Evolutionary conservation across 1,140 invertebrate species (phyloP).

Genomic region (Ceratina japonica): DNA sequence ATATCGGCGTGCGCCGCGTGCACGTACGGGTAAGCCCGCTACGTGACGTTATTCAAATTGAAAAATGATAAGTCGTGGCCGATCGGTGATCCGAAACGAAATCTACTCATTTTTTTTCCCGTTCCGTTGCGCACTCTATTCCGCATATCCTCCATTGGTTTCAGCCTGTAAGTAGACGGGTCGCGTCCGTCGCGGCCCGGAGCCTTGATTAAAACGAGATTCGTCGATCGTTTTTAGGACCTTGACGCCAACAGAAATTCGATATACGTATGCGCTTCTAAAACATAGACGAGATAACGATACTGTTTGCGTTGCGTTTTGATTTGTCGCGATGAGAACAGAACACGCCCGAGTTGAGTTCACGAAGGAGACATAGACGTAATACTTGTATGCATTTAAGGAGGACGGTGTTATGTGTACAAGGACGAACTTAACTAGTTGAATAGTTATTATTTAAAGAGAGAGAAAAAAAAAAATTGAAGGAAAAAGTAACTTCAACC

Average conservation of each 20-base stretch:
- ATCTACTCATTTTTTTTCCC: slow-evolving; percentile 2
- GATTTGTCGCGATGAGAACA: slow-evolving; percentile 3
- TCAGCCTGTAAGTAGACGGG: background rate
- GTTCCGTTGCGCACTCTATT: slow-evolving; percentile 1
- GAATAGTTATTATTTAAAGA: slow-evolving; percentile 27
- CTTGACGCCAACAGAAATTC: background rate
- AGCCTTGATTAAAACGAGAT: background rate
- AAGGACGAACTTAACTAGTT: slow-evolving; percentile 41
- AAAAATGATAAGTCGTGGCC: slow-evolving; percentile 36
- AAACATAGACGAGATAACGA: background rate
- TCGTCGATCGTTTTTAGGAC: no score
- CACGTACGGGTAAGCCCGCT: slow-evolving; percentile 39
- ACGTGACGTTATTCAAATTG: slow-evolving; percentile 21
- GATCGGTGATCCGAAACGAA: slow-evolving; percentile 1
- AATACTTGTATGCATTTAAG: background rate
- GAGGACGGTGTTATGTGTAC: slow-evolving; percentile 35
- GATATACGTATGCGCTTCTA: slow-evolving; percentile 20
- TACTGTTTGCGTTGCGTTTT: background rate
- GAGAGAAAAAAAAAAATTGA: background rate
- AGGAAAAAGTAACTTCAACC: slow-evolving; percentile 9
- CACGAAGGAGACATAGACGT: background rate
- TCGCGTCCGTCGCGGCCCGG: background rate
- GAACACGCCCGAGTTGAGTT: slow-evolving; percentile 2
- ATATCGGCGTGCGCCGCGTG: background rate
- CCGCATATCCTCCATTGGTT: background rate